A percentile compares a stretch with the other conserved stretches of the same genome.
These are phyloP conservation scores for Chaunax sp. DNA, from an alignment of 2,797 vertebrate species.

Conservation along the genomic window DNA sequence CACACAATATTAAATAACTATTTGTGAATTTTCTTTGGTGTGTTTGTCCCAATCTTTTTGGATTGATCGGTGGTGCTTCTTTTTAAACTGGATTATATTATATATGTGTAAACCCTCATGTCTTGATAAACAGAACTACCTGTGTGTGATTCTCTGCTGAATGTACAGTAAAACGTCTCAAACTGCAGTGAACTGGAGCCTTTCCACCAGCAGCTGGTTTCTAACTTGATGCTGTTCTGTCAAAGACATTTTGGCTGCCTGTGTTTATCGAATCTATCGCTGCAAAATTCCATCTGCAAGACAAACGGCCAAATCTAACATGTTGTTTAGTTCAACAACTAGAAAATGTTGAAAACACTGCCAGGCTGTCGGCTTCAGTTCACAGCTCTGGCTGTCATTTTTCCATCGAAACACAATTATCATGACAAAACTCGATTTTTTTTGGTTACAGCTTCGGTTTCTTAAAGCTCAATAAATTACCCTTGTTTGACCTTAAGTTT, in stretches of 20 bases:
- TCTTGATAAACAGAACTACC: not conserved
- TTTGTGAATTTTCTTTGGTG: no score
- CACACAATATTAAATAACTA: no score
- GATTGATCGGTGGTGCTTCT: no score
- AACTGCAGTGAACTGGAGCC: not conserved
- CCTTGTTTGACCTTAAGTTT: slow-evolving; percentile 21
- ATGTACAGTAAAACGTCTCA: not conserved
- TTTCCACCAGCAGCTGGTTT: slow-evolving; percentile 56
- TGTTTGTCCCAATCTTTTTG: no score
- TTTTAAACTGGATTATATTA: no score
- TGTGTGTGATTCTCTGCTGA: slow-evolving; percentile 13
- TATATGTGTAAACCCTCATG: not conserved
- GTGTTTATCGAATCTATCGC: slow-evolving; percentile 67
- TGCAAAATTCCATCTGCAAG: slow-evolving; percentile 55
- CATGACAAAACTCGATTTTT: slow-evolving; percentile 9
- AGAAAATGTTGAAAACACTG: slow-evolving; percentile 50
- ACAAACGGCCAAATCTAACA: slow-evolving; percentile 59
- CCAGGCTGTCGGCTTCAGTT: slow-evolving; percentile 20
- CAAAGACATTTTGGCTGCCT: slow-evolving; percentile 40
- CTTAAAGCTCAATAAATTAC: slow-evolving; percentile 24
- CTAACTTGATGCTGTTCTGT: slow-evolving; percentile 49
- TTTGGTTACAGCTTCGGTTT: slow-evolving; percentile 11
- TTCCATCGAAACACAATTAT: slow-evolving; percentile 28
- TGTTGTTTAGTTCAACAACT: slow-evolving; percentile 55
- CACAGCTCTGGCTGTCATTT: slow-evolving; percentile 36